phyloP scores from a whole-genome alignment of 2,797 vertebrate genomes.

The Sebastes wilsoni region DNA sequence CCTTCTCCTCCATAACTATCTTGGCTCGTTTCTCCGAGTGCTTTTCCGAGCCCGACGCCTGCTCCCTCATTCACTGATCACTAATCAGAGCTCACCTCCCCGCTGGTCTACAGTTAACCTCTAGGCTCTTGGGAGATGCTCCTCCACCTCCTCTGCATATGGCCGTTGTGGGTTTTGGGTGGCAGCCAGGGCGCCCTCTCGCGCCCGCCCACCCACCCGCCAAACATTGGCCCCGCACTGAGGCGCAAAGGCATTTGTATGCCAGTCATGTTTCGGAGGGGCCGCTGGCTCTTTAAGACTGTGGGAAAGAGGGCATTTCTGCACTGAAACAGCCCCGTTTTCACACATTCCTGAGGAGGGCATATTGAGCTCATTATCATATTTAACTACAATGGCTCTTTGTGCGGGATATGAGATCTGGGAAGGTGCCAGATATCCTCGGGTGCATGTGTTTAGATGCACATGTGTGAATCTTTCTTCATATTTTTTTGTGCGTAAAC shows the following conservation, averaged over 20 bases:
- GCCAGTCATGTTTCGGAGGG: conserved; percentile 72
- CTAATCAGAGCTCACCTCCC: conserved; percentile 63
- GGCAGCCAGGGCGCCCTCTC: conserved; percentile 67
- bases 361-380: conserved; percentile 86
- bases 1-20: conserved; percentile 37
- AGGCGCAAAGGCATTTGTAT: conserved; percentile 71
- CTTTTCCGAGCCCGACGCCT: conserved; percentile 21
- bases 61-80: conserved; percentile 55
- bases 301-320: conserved; percentile 81
- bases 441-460: conserved; percentile 58
- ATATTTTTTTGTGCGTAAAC: conserved; percentile 15
- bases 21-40: conserved; percentile 52
- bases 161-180: conserved; percentile 70
- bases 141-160: conserved; percentile 57
- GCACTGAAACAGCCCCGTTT: conserved; percentile 70
- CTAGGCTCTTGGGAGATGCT: conserved; percentile 56
- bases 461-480: conserved; percentile 54
- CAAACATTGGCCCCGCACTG: conserved; percentile 29
- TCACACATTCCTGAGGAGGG: conserved; percentile 84
- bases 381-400: conserved; percentile 83
- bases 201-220: conserved; percentile 28
- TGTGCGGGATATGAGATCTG: conserved; percentile 76
- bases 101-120: conserved; percentile 72
- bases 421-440: conserved; percentile 74
- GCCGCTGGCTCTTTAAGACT: conserved; percentile 76